Base-by-base conservation (phyloP, 1,140 invertebrate species). In the Brachionus plicatilis region DNA sequence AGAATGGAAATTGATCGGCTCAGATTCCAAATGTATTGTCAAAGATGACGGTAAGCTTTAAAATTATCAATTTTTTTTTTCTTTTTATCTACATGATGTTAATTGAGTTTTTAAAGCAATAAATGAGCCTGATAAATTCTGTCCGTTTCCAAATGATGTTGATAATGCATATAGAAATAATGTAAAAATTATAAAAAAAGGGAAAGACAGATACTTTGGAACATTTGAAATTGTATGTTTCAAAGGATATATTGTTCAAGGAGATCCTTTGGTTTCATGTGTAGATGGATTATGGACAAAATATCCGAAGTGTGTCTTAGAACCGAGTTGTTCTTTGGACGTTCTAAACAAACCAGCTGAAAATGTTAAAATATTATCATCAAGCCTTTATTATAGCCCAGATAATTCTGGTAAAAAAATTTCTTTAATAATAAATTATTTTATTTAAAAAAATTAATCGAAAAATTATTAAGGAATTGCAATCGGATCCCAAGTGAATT, bases 351-450 rank as follows among this genome's bases (percentile, higher is more conserved):
- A n/a, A 27, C 72, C 72, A 47, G 72, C 72, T 50, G 72, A 76
- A 50, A 76, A 76, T 76, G 72, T 76, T 9, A 76, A 50, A 50
- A 76, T 76, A 27, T 14, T 76, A 14, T 37, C 72, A 12, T 76
- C 72, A 14, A 47, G 14, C 12, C 27, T 76, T 14, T 50, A 20
- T 27, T 76, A 76, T n/a, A 76, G 43, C 27, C 20, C 72, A 12
- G 72, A 76, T 29, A 76, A 76, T 29, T 76, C 72, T 45, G 72
- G 72, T 76, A 50, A 50, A 27, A 3, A 27, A 33, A 2, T 29
- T 17, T 8, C 3, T 20, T 75, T 41, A 43, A 45, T 17, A 5
- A 75, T 29, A 50, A 68, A 33, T 68, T 33, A 68, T 29, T 33
- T n/a, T 37, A 17, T 33, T 68, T 68, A 7, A 66, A 65, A 65